phyloP scores from a whole-genome alignment of 2,797 vertebrate genomes.

The Thripadectes ignobilis region DNA sequence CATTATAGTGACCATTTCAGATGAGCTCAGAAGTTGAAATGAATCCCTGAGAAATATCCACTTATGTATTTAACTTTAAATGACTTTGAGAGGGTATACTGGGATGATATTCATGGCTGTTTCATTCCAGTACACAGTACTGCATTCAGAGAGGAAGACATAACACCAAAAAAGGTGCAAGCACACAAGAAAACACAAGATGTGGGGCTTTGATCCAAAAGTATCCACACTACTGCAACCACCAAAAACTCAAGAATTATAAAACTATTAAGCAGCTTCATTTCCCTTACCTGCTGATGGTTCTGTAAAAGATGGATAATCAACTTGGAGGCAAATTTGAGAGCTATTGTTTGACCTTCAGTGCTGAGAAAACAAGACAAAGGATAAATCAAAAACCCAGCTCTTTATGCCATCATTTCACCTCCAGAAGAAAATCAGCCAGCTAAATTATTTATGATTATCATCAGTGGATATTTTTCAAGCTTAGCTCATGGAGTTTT shows the following conservation, averaged over 20 bases:
- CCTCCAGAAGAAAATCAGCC: neutral
- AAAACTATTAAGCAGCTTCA: neutral
- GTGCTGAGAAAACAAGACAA: slow-evolving; percentile 79
- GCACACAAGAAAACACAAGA: neutral
- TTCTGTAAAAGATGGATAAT: slow-evolving; percentile 76
- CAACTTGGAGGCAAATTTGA: slow-evolving; percentile 85
- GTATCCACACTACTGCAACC: neutral
- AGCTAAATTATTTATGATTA: neutral
- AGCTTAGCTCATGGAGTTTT: neutral
- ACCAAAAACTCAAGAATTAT: neutral
- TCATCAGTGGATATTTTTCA: neutral
- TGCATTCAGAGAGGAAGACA: neutral
- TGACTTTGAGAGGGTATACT: neutral
- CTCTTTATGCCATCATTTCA: neutral
- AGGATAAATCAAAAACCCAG: neutral
- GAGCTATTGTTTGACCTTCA: slow-evolving; percentile 85
- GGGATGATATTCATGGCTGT: neutral
- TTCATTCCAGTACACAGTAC: neutral
- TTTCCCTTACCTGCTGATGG: slow-evolving; percentile 81
- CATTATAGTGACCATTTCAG: neutral
- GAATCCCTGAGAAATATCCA: neutral
- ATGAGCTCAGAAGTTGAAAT: neutral
- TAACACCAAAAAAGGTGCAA: neutral
- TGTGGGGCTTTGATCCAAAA: neutral
- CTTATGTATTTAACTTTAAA: neutral